phyloP scores from a whole-genome alignment of 2,888 invertebrate species.

The Strigamia maritima region DNA sequence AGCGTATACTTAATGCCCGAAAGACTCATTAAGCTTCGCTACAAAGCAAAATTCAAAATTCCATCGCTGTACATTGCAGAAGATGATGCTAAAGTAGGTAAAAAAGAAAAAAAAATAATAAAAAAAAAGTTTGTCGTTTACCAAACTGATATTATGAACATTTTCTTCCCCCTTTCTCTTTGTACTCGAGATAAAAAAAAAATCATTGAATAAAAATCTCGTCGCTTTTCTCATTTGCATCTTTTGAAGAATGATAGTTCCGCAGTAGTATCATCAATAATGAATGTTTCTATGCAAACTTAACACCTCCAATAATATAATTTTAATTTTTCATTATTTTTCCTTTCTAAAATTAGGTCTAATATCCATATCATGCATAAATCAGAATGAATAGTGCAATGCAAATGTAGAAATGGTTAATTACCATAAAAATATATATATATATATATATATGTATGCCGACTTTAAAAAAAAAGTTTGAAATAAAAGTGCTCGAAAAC shows the following conservation, averaged over 20 bases:
- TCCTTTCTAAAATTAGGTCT: neutral
- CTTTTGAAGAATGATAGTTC: conserved; percentile 13
- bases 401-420: too few species aligned
- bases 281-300: conserved; percentile 4
- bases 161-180: neutral
- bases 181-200: neutral
- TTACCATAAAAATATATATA: too few species aligned
- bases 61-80: neutral
- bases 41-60: conserved; percentile 16
- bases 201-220: conserved; percentile 17
- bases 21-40: conserved; percentile 18
- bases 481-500: neutral
- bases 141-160: neutral
- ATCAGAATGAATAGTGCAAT: too few species aligned
- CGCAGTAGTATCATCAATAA: neutral
- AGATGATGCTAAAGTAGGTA: neutral
- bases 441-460: too few species aligned
- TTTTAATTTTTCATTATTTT: neutral
- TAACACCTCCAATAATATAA: neutral
- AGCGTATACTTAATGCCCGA: neutral
- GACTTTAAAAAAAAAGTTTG: neutral
- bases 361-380: too few species aligned
- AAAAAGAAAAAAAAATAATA: neutral
- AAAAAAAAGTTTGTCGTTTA: neutral
- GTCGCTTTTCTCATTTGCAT: conserved; percentile 18